phyloP scores from a whole-genome alignment of 2,888 invertebrate genomes.

The Syrphus vitripennis region DNA sequence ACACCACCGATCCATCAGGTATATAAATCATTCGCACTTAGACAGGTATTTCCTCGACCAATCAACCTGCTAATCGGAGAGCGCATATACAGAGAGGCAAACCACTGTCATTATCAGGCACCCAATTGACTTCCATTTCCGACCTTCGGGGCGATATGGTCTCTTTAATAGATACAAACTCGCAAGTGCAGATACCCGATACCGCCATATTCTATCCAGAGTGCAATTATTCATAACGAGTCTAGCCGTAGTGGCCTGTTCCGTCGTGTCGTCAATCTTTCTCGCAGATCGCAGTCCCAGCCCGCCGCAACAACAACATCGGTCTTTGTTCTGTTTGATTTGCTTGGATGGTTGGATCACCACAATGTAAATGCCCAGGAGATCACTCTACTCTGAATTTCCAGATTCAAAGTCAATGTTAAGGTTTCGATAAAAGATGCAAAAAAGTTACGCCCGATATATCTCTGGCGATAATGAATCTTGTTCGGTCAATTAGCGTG shows the following conservation, averaged over 20 bases:
- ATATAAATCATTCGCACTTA: conserved; percentile 29
- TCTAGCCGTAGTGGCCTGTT: neutral
- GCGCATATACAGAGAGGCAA: conserved; percentile 15
- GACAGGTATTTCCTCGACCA: conserved; percentile 33
- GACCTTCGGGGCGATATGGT: conserved; percentile 62
- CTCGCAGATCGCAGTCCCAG: neutral
- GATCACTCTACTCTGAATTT: conserved; percentile 1
- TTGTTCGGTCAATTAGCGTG: conserved; percentile 48
- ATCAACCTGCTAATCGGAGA: conserved; percentile 25
- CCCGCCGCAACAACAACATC: conserved; percentile 38
- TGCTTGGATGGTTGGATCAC: too few relatives aligned
- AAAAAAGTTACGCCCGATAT: neutral
- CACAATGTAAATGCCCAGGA: neutral
- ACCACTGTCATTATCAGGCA: conserved; percentile 67
- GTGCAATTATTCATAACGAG: conserved; percentile 38
- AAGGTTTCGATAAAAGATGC: conserved; percentile 32
- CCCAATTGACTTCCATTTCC: conserved; percentile 69
- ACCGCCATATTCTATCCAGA: neutral
- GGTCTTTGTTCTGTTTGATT: conserved; percentile 31
- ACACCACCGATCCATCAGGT: conserved; percentile 7
- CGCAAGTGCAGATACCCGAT: conserved; percentile 21
- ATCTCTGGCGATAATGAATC: conserved; percentile 20
- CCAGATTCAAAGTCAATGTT: conserved; percentile 49
- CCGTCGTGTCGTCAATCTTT: conserved; percentile 5
- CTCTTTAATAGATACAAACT: conserved; percentile 27